phyloP scores from a whole-genome alignment of 2,888 invertebrate species.

The Nephrocerus scutellatus region DNA sequence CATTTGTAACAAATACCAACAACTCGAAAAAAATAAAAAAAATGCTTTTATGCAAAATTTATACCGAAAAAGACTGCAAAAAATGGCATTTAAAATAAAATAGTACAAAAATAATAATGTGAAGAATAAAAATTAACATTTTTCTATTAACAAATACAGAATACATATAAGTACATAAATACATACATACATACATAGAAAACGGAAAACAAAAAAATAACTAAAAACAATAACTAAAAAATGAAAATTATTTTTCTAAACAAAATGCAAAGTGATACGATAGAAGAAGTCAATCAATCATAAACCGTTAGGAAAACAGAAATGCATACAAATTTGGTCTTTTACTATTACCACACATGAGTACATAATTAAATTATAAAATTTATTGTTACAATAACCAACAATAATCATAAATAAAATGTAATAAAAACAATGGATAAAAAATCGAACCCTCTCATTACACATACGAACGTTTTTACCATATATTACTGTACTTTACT shows the following conservation, averaged over 20 bases:
- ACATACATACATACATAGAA: conserved; percentile 2
- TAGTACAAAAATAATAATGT: background rate
- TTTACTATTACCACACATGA: conserved; percentile 23
- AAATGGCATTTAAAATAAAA: background rate
- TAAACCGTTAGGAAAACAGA: background rate
- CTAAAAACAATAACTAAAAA: background rate
- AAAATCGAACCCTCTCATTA: no score
- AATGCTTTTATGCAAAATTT: no score
- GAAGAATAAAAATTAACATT: background rate
- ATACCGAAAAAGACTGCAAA: background rate
- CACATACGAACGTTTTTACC: no score
- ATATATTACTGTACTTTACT: no score
- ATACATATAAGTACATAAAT: background rate
- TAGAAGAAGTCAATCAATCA: background rate
- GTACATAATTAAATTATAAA: conserved; percentile 13
- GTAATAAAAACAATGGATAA: no score
- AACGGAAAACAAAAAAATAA: background rate
- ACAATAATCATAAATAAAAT: no score
- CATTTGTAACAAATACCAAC: no score
- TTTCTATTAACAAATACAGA: background rate
- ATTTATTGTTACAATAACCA: no score
- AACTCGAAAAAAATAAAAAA: no score
- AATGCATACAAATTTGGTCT: conserved; percentile 18
- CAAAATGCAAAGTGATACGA: background rate
- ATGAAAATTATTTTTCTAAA: background rate